Evolutionary conservation across 2,888 invertebrate species (phyloP).

Genomic region (Epistrophe eligans): DNA sequence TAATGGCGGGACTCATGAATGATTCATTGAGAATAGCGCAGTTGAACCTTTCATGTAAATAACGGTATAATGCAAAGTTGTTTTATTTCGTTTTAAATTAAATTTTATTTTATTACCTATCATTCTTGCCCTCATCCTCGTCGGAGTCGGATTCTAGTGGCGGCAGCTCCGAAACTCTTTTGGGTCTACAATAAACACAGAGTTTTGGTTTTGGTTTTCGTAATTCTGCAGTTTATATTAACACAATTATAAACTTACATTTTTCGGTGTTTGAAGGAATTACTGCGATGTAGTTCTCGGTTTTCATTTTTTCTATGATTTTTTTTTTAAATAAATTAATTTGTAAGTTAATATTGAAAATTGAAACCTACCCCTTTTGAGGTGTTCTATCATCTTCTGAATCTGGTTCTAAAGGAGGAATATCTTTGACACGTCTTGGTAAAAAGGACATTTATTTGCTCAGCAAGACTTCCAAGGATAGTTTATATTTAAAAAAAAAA

Average conservation of each 20-base stretch:
- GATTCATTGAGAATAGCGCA: conserved; percentile 83
- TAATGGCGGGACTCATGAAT: conserved; percentile 80
- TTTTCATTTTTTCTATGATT: conserved; percentile 41
- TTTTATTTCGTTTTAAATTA: not conserved
- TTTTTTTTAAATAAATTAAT: not conserved
- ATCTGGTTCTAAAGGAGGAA: conserved; percentile 81
- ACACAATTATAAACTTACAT: conserved; percentile 36
- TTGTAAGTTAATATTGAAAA: not conserved
- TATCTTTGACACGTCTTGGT: conserved; percentile 81
- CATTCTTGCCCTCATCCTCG: conserved; percentile 78
- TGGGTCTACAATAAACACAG: conserved; percentile 78
- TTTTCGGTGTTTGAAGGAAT: conserved; percentile 40
- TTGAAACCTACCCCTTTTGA: conserved; percentile 71
- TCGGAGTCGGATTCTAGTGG: conserved; percentile 81
- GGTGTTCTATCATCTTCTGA: conserved; percentile 82
- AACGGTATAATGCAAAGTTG: not conserved
- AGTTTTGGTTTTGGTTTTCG: not conserved
- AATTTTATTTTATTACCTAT: conserved; percentile 71
- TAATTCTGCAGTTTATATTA: not conserved
- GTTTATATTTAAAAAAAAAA: not conserved
- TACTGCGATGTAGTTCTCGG: not conserved
- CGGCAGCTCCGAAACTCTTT: conserved; percentile 81
- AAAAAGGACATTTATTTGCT: conserved; percentile 78
- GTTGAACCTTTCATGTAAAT: conserved; percentile 79
- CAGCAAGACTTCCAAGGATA: not conserved